Evolutionary conservation across 2,797 vertebrate species (phyloP).

Genomic region (Artibeus jamaicensis): DNA sequence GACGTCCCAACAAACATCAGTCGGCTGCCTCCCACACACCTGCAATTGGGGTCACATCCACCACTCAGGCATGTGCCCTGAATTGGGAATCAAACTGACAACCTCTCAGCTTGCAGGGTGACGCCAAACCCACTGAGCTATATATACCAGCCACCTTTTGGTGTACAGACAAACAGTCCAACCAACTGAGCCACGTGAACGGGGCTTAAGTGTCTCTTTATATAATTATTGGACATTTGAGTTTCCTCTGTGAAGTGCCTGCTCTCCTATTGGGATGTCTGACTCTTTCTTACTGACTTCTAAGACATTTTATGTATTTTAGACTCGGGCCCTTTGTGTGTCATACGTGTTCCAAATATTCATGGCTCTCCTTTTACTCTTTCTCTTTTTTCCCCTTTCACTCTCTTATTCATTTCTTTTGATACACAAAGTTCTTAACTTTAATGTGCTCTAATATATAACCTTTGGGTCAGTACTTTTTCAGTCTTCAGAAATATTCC

Average conservation of each 20-base stretch:
- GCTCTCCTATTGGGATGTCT: slow-evolving; percentile 12
- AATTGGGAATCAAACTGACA: too few species aligned
- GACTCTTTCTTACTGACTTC: slow-evolving; percentile 16
- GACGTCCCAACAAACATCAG: too few species aligned
- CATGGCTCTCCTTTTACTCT: not conserved
- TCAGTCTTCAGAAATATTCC: not conserved
- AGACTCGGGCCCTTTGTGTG: not conserved
- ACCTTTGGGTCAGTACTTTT: not conserved
- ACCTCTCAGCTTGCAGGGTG: too few species aligned
- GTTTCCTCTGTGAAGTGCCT: not conserved
- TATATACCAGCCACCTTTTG: too few species aligned
- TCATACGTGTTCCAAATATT: not conserved
- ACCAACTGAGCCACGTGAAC: too few species aligned
- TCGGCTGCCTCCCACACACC: too few species aligned
- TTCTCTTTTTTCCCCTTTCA: not conserved
- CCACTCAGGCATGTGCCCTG: too few species aligned
- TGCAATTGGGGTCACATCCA: too few species aligned
- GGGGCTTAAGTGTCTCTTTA: not conserved
- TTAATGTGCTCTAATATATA: not conserved
- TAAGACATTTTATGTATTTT: slow-evolving; percentile 21
- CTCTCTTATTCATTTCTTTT: not conserved
- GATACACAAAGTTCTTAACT: not conserved
- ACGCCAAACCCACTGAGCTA: too few species aligned
- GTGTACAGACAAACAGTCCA: too few species aligned
- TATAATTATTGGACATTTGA: not conserved